These are phyloP conservation scores for Cochlearius cochlearius DNA, from an alignment of 2,113 vertebrate genomes.

Conservation along the genomic window DNA sequence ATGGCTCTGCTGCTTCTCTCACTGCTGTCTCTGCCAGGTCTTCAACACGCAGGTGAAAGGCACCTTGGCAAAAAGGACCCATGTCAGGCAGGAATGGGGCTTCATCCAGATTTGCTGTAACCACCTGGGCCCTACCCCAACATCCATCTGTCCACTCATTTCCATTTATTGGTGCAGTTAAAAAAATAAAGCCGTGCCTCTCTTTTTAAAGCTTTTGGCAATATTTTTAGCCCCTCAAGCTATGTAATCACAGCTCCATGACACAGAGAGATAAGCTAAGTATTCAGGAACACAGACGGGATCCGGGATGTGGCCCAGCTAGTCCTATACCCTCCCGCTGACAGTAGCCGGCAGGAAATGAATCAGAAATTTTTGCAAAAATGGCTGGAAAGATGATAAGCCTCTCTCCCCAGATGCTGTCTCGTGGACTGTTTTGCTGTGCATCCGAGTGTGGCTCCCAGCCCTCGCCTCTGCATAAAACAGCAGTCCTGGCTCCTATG, in stretches of 20 bases:
- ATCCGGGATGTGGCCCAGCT: constrained; percentile 29
- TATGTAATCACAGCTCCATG: constrained; percentile 16
- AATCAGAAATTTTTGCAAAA: constrained; percentile 2
- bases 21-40: not conserved
- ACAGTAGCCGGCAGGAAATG: constrained; percentile 13
- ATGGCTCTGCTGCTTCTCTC: not conserved
- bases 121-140: rapidly evolving
- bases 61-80: not conserved
- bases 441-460: not conserved
- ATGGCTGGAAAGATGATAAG: constrained; percentile 4
- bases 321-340: not conserved
- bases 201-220: constrained; percentile 29
- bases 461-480: not conserved
- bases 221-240: not conserved
- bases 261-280: constrained; percentile 29
- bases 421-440: rapidly evolving
- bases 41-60: not conserved
- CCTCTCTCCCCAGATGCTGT: not conserved
- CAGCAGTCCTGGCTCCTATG: not conserved
- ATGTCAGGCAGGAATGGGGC: not conserved
- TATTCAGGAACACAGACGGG: not conserved
- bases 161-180: not conserved
- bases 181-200: not conserved
- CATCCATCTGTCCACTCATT: not conserved
- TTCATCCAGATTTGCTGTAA: not conserved